Percentiles rank a stretch among this genome's conserved stretches.
Evolutionary conservation across 2,888 invertebrate genomes (phyloP).

Genomic region (Agrilus mali): DNA sequence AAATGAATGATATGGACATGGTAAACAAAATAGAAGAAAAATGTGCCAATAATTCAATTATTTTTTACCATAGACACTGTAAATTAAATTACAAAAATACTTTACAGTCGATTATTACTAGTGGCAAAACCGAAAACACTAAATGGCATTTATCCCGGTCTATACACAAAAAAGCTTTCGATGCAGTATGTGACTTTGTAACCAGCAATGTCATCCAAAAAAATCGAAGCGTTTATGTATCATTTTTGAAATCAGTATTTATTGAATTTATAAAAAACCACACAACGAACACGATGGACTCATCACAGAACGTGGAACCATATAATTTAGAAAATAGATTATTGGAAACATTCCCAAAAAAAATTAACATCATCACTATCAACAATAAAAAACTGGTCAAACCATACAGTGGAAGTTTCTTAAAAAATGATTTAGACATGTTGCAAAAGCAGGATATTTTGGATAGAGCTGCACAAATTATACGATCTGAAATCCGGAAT

Average conservation of each 20-base stretch:
- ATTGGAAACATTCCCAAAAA: slow-evolving; percentile 4
- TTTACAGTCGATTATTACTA: too few relatives aligned
- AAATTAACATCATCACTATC: slow-evolving; percentile 5
- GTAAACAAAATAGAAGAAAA: too few relatives aligned
- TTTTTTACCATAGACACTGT: slow-evolving; percentile 6
- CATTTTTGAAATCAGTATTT: too few relatives aligned
- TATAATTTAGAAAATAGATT: slow-evolving; percentile 9
- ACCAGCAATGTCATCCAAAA: too few relatives aligned
- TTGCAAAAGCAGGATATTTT: slow-evolving; percentile 9
- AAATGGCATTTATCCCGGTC: too few relatives aligned
- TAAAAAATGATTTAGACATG: slow-evolving; percentile 9
- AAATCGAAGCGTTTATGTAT: too few relatives aligned
- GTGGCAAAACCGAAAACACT: too few relatives aligned
- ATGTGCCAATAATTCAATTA: background rate
- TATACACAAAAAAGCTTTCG: too few relatives aligned
- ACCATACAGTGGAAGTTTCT: slow-evolving; percentile 9
- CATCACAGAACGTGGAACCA: background rate
- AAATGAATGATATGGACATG: too few relatives aligned
- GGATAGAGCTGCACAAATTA: slow-evolving; percentile 10
- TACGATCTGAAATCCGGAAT: slow-evolving; percentile 9
- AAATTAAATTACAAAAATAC: background rate
- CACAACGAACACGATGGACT: too few relatives aligned
- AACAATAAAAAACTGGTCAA: slow-evolving; percentile 10
- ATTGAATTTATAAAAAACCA: too few relatives aligned
- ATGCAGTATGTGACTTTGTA: too few relatives aligned